A percentile compares a stretch with the other conserved stretches of the same genome.
Evolutionary conservation across 2,797 vertebrate genomes (phyloP).

Genomic region (Brachymystax lenok): DNA sequence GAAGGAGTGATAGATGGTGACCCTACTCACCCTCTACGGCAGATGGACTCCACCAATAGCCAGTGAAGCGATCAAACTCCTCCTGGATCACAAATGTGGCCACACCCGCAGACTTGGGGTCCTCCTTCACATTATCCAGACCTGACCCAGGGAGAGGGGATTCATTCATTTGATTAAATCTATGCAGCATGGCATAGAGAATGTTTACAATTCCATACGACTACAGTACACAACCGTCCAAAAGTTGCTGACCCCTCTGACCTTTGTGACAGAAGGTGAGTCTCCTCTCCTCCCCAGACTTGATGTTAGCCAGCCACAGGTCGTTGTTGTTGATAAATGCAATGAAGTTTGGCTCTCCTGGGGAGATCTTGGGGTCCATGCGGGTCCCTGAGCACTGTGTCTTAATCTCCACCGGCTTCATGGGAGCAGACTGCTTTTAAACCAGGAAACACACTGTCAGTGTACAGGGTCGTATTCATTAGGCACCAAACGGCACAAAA

Average conservation of each 20-base stretch:
- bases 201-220: background rate
- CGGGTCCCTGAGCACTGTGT: constrained; percentile 93
- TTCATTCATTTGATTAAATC: background rate
- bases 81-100: constrained; percentile 99
- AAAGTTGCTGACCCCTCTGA: constrained; percentile 28
- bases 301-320: constrained; percentile 92
- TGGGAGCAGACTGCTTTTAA: constrained; percentile 80
- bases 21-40: constrained; percentile 81
- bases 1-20: background rate
- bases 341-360: constrained; percentile 88
- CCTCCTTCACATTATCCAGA: constrained; percentile 89
- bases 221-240: background rate
- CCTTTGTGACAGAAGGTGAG: constrained; percentile 81
- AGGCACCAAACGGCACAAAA: background rate
- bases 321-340: constrained; percentile 96
- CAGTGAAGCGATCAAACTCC: constrained; percentile 97
- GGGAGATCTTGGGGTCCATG: constrained; percentile 98
- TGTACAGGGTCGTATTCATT: background rate
- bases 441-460: constrained; percentile 45
- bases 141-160: constrained; percentile 66
- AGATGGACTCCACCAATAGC: constrained; percentile 96
- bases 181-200: background rate
- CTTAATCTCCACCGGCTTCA: constrained; percentile 96
- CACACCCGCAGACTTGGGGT: constrained; percentile 93
- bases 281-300: constrained; percentile 80